phyloP scores from a whole-genome alignment of 35 echinoderm and acorn worm genomes.

The Hemicentrotus pulcherrimus region DNA sequence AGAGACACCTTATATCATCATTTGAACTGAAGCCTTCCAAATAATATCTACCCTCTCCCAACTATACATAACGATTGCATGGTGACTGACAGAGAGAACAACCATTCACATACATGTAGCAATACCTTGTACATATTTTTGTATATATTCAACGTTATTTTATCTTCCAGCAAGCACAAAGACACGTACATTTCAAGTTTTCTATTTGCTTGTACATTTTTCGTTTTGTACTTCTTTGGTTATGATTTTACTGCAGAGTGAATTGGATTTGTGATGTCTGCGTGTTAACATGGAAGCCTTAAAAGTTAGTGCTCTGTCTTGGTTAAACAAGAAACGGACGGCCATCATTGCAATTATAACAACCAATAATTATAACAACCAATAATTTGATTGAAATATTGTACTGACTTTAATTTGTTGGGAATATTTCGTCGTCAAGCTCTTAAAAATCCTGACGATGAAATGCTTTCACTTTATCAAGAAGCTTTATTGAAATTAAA shows the following conservation, averaged over 20 bases:
- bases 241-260: background rate
- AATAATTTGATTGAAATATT: too few relatives aligned
- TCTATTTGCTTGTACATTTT: background rate
- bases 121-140: background rate
- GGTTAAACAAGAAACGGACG: too few relatives aligned
- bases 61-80: background rate
- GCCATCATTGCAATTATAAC: too few relatives aligned
- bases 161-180: background rate
- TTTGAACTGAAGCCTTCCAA: background rate
- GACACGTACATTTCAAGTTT: background rate
- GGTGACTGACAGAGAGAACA: background rate
- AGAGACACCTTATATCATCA: background rate
- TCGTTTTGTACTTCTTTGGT: background rate
- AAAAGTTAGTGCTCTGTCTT: too few relatives aligned
- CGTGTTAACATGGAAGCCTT: background rate
- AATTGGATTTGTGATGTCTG: background rate
- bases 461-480: too few relatives aligned
- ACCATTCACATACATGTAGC: background rate
- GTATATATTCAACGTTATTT: conserved; percentile 14
- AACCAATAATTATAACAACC: too few relatives aligned
- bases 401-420: too few relatives aligned
- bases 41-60: background rate
- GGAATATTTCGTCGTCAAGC: too few relatives aligned
- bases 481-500: too few relatives aligned
- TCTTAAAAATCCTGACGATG: too few relatives aligned